Base-by-base conservation (phyloP, 2,797 vertebrate genomes). In the Clarias pachynema region DNA sequence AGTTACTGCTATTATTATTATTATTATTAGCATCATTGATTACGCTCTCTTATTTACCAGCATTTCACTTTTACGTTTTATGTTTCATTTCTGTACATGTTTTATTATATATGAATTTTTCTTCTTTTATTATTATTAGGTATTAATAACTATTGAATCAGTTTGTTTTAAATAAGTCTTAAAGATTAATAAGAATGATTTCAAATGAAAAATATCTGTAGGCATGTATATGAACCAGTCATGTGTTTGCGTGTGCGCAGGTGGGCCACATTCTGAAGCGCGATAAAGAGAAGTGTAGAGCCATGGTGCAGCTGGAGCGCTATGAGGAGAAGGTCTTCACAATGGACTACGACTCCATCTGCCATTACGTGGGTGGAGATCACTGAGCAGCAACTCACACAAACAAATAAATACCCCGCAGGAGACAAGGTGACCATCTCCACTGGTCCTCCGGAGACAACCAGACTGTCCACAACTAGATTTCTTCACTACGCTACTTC, bases 351-450 rank as follows among this genome's bases (percentile, higher is more conserved):
- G 96, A 98, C 73, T 90, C 91, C 12, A 91, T 98, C 88, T 98
- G 97, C 92, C 96, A 97, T 82, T 98, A 97, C 5, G 83, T 96
- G 5, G 97, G 97, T 34, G 97, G 97, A 31, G 93, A 93, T 18
- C 89, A 91, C 66, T 91, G 88, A 90, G 8, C 15, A 62, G 60
- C 57, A 62, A 9, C 26, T 63, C 59, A 62, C 24, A 70, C 37
- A 68, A 80, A 26, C 86, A 68, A 72, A 80, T n/a, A 22, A 40
- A 77, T 60, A 22, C 40, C 15, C 9, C 12, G 12, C 56, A 62
- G 44, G 14, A 44, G 83, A 70, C 80, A 79, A 40, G 31, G 26
- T 53, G 49, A 72, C 53, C 12, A 18, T 31, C 68, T 31, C 18
- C 10, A 0, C 22, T 24, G 5, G 6, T 44, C 44, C 31, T 5